Evolutionary conservation across 2,888 invertebrate genomes (phyloP).

Genomic region (Melipona bicolor): DNA sequence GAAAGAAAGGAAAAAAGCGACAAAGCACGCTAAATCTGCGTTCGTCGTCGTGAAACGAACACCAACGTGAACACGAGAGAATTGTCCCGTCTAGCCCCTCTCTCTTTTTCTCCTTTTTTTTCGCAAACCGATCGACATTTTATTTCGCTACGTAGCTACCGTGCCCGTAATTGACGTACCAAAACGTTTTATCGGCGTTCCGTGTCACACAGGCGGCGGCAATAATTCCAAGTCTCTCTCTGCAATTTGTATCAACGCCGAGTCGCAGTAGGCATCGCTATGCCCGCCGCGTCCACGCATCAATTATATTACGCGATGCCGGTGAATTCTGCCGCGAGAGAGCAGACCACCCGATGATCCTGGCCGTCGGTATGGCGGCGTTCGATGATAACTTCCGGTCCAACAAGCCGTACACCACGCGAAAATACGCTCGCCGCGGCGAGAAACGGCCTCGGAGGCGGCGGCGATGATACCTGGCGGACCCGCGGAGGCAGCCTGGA

Average conservation of each 20-base stretch:
- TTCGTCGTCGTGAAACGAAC: slow-evolving; percentile 9
- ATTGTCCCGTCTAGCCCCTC: slow-evolving; percentile 9
- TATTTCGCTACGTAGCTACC: slow-evolving; percentile 14
- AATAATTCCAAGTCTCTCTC: slow-evolving; percentile 43
- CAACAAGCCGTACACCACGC: slow-evolving; percentile 17
- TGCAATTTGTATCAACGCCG: slow-evolving; percentile 53
- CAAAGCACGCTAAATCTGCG: slow-evolving; percentile 6
- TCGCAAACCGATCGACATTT: slow-evolving; percentile 7
- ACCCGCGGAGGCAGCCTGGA: slow-evolving; percentile 6
- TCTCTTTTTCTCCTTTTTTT: neutral
- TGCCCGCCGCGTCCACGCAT: slow-evolving; percentile 31
- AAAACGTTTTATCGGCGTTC: slow-evolving; percentile 42
- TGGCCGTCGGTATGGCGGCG: slow-evolving; percentile 21
- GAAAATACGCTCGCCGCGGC: slow-evolving; percentile 50
- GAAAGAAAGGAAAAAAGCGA: too few species aligned
- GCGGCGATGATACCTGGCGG: slow-evolving; percentile 30
- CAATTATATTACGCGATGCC: slow-evolving; percentile 34
- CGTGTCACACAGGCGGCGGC: slow-evolving; percentile 33
- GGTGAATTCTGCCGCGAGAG: slow-evolving; percentile 25
- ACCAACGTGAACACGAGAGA: neutral
- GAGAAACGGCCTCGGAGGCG: neutral
- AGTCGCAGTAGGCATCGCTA: slow-evolving; percentile 7
- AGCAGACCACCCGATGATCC: neutral
- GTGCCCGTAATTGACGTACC: slow-evolving; percentile 40
- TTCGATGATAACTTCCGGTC: slow-evolving; percentile 58